A percentile compares a stretch with the other conserved stretches of the same genome.
These are phyloP conservation scores for Agonopterix subpropinquella DNA, from an alignment of 2,888 invertebrate genomes.

Conservation along the genomic window DNA sequence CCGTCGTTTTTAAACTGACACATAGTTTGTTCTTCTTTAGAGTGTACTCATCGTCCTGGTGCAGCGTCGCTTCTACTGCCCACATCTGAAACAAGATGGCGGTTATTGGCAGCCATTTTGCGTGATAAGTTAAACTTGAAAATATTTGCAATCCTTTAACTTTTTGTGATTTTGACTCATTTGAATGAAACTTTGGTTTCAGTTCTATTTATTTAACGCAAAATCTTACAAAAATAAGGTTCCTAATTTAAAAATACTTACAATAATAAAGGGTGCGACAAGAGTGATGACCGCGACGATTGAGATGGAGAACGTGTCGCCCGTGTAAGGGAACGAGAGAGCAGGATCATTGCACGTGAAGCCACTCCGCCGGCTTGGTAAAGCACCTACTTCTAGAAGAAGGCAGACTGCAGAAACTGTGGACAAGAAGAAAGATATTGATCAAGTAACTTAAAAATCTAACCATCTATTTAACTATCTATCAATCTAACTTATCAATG, in stretches of 20 bases:
- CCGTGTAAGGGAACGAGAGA: conserved; percentile 79
- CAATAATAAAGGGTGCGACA: conserved; percentile 75
- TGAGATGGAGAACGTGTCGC: conserved; percentile 80
- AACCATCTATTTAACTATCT: no score
- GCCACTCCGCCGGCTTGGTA: conserved; percentile 78
- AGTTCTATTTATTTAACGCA: no score
- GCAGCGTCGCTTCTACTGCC: conserved; percentile 56
- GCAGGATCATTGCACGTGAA: conserved; percentile 83
- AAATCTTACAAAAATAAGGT: no score
- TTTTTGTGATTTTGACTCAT: no score
- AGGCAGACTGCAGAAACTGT: conserved; percentile 76
- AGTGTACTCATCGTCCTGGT: conserved; percentile 57
- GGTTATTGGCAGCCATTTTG: no score
- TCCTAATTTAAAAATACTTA: conserved; percentile 42
- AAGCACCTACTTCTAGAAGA: conserved; percentile 78
- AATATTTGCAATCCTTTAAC: no score
- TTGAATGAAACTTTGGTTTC: no score
- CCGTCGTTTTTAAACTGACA: conserved; percentile 54
- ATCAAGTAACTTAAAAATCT: neutral
- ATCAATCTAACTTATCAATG: no score
- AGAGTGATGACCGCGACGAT: conserved; percentile 72
- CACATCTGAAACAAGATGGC: conserved; percentile 47
- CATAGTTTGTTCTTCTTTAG: conserved; percentile 55
- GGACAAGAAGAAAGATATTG: conserved; percentile 34
- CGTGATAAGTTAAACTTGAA: no score